phyloP scores from a whole-genome alignment of 2,113 vertebrate species.

The Peromyscus maniculatus region DNA sequence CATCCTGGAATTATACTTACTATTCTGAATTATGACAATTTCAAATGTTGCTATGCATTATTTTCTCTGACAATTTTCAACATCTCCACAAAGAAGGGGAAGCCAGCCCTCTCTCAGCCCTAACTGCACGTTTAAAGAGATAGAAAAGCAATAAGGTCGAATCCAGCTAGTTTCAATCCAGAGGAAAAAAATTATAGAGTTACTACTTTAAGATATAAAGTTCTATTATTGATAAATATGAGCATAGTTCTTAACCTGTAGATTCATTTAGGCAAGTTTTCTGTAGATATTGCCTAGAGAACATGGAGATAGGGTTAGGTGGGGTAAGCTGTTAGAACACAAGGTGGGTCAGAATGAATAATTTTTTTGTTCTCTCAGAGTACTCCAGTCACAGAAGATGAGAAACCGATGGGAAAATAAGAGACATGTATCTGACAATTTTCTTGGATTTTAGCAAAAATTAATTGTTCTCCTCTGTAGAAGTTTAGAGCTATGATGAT shows the following conservation, averaged over 20 bases:
- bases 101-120: not conserved
- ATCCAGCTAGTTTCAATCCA: not conserved
- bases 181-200: not conserved
- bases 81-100: not conserved
- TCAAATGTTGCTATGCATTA: not conserved
- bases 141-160: not conserved
- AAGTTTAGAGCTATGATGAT: not conserved
- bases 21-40: slow-evolving; percentile 36
- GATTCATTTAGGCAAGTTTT: slow-evolving; percentile 11
- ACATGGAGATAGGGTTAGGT: not conserved
- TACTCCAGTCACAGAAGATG: not conserved
- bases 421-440: not conserved
- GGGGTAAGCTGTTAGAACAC: not conserved
- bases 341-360: not conserved
- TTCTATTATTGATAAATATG: not conserved
- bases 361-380: not conserved
- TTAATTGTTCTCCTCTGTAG: not conserved
- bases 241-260: not conserved
- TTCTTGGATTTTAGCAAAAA: slow-evolving; percentile 26
- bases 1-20: not conserved
- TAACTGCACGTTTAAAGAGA: not conserved
- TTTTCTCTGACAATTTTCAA: not conserved
- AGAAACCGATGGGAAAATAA: not conserved
- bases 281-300: not conserved
- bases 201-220: not conserved